These are phyloP conservation scores for Ptychochromis oligacanthus DNA, from an alignment of 2,113 vertebrate species.

Conservation along the genomic window DNA sequence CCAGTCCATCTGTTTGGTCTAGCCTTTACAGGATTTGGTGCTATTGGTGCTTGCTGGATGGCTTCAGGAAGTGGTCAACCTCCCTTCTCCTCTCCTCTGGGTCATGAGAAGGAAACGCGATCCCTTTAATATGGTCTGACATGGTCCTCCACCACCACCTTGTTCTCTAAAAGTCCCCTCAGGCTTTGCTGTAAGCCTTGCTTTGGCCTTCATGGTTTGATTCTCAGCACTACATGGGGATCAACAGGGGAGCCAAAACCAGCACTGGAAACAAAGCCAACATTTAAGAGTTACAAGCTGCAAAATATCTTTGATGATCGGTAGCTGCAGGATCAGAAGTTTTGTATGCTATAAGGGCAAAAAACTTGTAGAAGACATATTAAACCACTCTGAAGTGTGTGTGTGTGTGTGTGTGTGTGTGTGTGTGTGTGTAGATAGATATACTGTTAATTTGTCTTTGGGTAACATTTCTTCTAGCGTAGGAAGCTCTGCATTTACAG, in stretches of 20 bases:
- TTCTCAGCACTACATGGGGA: slow-evolving; percentile 6
- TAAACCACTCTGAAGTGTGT: rapidly evolving
- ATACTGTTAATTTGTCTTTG: background rate
- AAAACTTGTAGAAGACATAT: background rate
- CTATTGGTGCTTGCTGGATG: slow-evolving; percentile 32
- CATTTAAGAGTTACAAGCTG: background rate
- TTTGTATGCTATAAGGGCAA: background rate
- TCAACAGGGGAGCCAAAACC: background rate
- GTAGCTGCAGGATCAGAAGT: background rate
- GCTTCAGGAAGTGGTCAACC: slow-evolving; percentile 66
- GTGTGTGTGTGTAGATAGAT: too few relatives aligned
- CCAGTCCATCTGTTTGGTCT: slow-evolving; percentile 69
- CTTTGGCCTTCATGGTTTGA: background rate
- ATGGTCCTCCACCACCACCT: background rate
- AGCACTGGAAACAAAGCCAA: background rate
- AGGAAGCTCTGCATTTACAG: background rate
- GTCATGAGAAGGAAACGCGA: slow-evolving; percentile 60
- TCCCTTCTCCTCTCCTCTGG: slow-evolving; percentile 31
- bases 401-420: too few relatives aligned
- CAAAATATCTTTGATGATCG: background rate
- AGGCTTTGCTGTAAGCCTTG: slow-evolving; percentile 19
- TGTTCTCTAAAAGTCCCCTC: background rate
- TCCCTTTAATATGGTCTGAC: slow-evolving; percentile 54
- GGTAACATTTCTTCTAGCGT: background rate
- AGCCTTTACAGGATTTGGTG: slow-evolving; percentile 46